Evolutionary conservation across 2,113 vertebrate species (phyloP).

Genomic region (Oceanodroma tethys): DNA sequence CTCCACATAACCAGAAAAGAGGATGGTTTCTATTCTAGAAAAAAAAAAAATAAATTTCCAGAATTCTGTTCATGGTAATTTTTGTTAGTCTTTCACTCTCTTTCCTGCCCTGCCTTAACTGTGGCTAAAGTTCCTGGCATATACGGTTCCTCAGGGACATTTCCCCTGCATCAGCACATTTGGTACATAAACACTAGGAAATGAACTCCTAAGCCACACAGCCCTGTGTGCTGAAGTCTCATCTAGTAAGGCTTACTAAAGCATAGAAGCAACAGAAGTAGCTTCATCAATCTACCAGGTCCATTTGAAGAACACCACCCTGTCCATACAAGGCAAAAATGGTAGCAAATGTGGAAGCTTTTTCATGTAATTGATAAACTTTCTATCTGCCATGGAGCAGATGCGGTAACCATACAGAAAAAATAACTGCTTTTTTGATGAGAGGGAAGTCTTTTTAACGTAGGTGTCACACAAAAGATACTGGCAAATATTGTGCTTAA

Average conservation of each 20-base stretch:
- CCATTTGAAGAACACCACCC: background rate
- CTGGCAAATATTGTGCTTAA: background rate
- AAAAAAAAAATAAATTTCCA: background rate
- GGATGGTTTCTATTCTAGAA: no score
- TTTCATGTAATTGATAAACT: background rate
- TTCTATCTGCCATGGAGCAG: background rate
- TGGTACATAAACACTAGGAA: background rate
- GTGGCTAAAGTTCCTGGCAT: conserved; percentile 1
- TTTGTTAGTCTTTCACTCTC: background rate
- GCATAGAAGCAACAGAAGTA: background rate
- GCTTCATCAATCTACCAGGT: background rate
- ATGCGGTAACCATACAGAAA: background rate
- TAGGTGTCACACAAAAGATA: background rate
- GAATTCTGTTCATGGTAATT: background rate
- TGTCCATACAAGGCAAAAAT: background rate
- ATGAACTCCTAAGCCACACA: background rate
- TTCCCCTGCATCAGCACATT: conserved; percentile 19
- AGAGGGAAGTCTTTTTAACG: background rate
- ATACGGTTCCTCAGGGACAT: background rate
- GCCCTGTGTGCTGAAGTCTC: background rate
- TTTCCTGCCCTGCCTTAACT: background rate
- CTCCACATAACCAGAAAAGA: background rate
- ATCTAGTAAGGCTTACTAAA: background rate
- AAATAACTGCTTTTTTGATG: background rate
- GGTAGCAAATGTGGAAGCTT: background rate